Base-by-base conservation (phyloP, 2,113 vertebrate species). In the Ptilorrhoa leucosticta region DNA sequence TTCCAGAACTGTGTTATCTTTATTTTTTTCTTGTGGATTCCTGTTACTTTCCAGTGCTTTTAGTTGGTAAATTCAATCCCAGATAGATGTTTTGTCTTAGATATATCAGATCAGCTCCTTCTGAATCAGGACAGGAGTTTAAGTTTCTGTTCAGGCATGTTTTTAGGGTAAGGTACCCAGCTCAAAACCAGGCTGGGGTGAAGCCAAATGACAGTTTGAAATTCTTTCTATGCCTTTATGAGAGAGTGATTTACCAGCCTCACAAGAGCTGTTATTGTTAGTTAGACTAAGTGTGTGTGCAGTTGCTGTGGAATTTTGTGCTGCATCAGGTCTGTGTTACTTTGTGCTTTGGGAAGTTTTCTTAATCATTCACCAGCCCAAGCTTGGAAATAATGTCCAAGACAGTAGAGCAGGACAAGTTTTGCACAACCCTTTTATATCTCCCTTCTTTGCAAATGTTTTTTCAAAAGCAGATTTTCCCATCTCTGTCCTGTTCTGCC, bases 11-110 rank as follows among this genome's bases (percentile, higher is more conserved):
- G 75, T 70, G 40, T 54, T 71, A 79, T 65, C n/a, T 84, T 89
- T 86, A 35, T 58, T 87, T 91, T 70, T 77, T 70, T 87, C 75
- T 73, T 80, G 47, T 77, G 54, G 27, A 66, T 77, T 88, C 33
- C 33, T 93, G 27, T 77, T 93, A 78, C 50, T 90, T 96, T 83
- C 48, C 47, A 66, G 42, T 77, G 71, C 66, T 92, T 94, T 90
- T 92, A 88, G 51, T 33, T 50, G n/a, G 24, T 70, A 66, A 86
- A 90, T 86, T 90, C 21, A 83, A 64, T 31, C 40, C 31, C 4
- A 12, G 48, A n/a, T 26, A 35, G 22, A 70, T 77, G 40, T 77
- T 95, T 85, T 85, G 13, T 63, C 47, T 90, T 73, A 37, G 31
- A 11, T 70, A 31, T 31, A 72, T 70, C 45, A 92, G 85, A 89